Base-by-base conservation (phyloP, 1,140 invertebrate species). In the Papilio glaucus region DNA sequence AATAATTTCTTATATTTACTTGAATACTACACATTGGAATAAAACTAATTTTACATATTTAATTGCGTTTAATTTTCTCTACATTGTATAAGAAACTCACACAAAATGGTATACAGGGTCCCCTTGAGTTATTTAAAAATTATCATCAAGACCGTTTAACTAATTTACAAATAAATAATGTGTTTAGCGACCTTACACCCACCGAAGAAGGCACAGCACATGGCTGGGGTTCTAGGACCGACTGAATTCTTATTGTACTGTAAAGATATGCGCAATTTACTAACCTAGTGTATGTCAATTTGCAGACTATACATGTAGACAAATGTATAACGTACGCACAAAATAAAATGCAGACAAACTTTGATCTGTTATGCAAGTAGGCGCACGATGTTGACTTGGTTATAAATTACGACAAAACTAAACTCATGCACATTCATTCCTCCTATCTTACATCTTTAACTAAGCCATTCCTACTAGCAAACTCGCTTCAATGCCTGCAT, bases 171-270 rank as follows among this genome's bases (percentile, higher is more conserved):
- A 33, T 33, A 33, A 33, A 33, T 33, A 33, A 33, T 6, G 29
- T 33, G 2, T 33, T 33, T 6, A 33, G 29, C 6, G 2, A 39
- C 72, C 24, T 24, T 15, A 61, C 38, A 24, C 53, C 21, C 1
- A 75, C 62, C 5, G 29, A 12, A 6, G 70, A 75, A 45, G 63
- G 74, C 21, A 72, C 74, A 13, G 70, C 74, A 9, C 74, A 72
- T 15, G 74, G 74, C 13, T 72, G 70, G 7, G n/a, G 61, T 72
- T 0, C 33, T 72, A 7, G 70, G 62, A 8, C 70, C 70, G 12
- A 68, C 37, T 0, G 68, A 71, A 29, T 75, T 42, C 53, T 60
- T 57, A 61, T 37, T 33, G 39, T 77, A 65, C 21, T 53, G 45
- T 49, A 72, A 70, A 29, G 72, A 70, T 60, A 70, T 74, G 65